Base-by-base conservation (phyloP, 2,797 vertebrate genomes). In the Myotis pilosus region DNA sequence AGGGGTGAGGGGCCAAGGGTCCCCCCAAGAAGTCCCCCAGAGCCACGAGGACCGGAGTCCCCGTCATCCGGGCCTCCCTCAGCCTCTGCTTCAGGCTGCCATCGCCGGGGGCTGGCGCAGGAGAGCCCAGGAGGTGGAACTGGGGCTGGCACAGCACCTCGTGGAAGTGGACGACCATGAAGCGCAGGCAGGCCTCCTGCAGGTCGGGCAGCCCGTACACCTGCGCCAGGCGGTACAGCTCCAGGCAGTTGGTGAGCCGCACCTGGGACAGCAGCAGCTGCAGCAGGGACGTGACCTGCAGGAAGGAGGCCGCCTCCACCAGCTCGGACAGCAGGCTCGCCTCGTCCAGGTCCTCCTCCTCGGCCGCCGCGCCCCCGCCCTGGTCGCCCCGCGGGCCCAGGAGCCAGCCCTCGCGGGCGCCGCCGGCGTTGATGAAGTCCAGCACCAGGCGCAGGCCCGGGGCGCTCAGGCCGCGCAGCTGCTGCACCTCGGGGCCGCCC, bases 221-320 rank as follows among this genome's bases (percentile, higher is more conserved):
- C 92, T 99, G 99, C 0, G 99, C 99, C 91, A 99, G 98, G 95
- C 98, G 98, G 98, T 98, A 99, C 55, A 99, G 98, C 97, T 99
- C 98, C 92, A 99, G 98, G 92, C 99, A 99, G 97, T 99, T 99
- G 57, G 98, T 98, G 86, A 97, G 97, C 0, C 98, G 98, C 97
- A 99, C 98, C 97, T 98, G 99, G 1, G 99, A 99, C 89, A 98
- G 98, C 41, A 99, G 98, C 53, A 98, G 98, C 92, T 99, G 99
- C 80, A 99, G 98, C 92, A 99, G 99, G 20, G 99, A 98, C 17
- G 99, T 99, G 89, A 99, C 99, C 97, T 99, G 99, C 55, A 99
- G 89, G 97, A 99, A 99, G 85, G 99, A 99, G 10, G 99, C 99
- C 0, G 99, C 99, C 95, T 99, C 99, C 55, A 99, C 99, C 96